A percentile compares a stretch with the other conserved stretches of the same genome.
These are phyloP conservation scores for Emmelina monodactyla DNA, from an alignment of 2,888 invertebrate species.

Conservation along the genomic window DNA sequence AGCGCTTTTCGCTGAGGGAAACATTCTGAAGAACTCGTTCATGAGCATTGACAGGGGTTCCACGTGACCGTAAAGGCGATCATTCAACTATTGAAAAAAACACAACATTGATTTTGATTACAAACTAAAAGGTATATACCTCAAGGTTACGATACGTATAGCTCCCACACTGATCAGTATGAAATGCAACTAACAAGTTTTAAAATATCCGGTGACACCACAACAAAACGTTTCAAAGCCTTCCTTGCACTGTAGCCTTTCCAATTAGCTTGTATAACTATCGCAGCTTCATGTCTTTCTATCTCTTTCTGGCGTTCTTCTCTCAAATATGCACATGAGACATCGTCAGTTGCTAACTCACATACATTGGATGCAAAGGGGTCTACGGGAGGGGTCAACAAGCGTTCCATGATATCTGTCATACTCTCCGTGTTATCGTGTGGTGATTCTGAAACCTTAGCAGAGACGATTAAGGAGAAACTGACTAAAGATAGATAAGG, in stretches of 20 bases:
- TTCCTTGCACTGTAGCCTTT: constrained; percentile 41
- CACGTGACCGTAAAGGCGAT: constrained; percentile 37
- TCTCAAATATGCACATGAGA: constrained; percentile 39
- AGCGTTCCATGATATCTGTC: too few species aligned
- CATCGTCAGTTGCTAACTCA: constrained; percentile 34
- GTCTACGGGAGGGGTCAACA: too few species aligned
- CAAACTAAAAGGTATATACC: too few species aligned
- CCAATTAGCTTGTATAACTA: constrained; percentile 41
- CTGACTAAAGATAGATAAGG: too few species aligned
- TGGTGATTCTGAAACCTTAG: too few species aligned
- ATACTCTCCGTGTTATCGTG: too few species aligned
- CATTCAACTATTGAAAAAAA: constrained; percentile 39
- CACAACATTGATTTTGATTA: not conserved
- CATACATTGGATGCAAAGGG: constrained; percentile 34
- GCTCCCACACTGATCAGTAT: too few species aligned
- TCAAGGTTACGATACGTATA: too few species aligned
- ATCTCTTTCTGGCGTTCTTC: constrained; percentile 35
- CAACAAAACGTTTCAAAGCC: constrained; percentile 22
- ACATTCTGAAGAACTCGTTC: constrained; percentile 48
- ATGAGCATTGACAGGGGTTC: constrained; percentile 39
- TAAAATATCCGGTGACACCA: constrained; percentile 27
- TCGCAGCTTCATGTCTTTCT: constrained; percentile 41
- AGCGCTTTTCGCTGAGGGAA: constrained; percentile 34
- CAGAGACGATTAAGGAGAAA: too few species aligned
- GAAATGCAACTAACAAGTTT: constrained; percentile 30